phyloP scores from a whole-genome alignment of 1,140 invertebrate species.

The Fopius arisanus region DNA sequence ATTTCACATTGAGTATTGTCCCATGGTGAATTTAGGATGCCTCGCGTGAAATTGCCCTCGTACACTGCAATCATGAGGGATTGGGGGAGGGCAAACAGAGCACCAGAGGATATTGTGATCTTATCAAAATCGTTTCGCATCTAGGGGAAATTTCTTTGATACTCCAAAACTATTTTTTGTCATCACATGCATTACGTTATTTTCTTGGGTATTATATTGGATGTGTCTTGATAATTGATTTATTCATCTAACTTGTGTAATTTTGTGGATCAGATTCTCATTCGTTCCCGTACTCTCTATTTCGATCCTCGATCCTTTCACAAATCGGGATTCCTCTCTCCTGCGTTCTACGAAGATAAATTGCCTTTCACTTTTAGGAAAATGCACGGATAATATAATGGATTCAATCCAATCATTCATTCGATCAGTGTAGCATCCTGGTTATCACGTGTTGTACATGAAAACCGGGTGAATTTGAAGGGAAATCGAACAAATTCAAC shows the following conservation, averaged over 20 bases:
- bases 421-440: not conserved
- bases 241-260: too few relatives aligned
- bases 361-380: not conserved
- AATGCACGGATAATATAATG: not conserved
- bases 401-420: not conserved
- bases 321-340: not conserved
- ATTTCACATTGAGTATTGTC: not conserved
- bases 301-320: not conserved
- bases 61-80: not conserved
- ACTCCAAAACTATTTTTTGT: too few relatives aligned
- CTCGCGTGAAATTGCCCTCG: constrained; percentile 2
- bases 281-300: not conserved
- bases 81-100: not conserved
- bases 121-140: not conserved
- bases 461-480: not conserved
- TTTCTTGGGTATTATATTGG: too few relatives aligned
- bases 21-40: not conserved
- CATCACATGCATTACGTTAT: too few relatives aligned
- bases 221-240: too few relatives aligned
- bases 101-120: not conserved
- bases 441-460: not conserved
- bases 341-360: not conserved
- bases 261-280: not conserved
- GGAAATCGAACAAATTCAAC: not conserved
- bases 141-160: too few relatives aligned